These are phyloP conservation scores for Noctua fimbriata DNA, from an alignment of 2,888 invertebrate species.

Conservation along the genomic window DNA sequence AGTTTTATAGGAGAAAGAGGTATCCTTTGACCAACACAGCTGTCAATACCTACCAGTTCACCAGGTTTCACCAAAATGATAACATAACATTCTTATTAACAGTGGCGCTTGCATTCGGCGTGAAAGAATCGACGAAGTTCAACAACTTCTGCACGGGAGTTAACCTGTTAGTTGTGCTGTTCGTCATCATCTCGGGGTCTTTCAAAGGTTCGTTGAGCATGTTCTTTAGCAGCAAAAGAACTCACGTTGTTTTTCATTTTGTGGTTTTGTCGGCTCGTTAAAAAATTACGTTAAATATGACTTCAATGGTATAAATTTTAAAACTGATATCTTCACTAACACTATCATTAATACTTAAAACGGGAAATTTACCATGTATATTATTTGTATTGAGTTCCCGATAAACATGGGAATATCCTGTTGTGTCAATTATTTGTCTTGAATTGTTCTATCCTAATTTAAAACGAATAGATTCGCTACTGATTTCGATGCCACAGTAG, in stretches of 20 bases:
- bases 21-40: neutral
- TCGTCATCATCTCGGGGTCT: conserved; percentile 95
- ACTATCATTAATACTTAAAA: neutral
- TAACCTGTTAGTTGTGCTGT: conserved; percentile 95
- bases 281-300: too few species aligned
- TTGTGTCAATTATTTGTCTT: too few species aligned
- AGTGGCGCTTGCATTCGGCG: conserved; percentile 95
- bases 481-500: neutral
- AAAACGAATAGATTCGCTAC: neutral
- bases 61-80: neutral
- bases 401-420: neutral
- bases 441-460: too few species aligned
- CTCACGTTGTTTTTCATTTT: too few species aligned
- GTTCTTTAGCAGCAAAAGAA: neutral
- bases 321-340: neutral
- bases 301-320: neutral
- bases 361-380: neutral
- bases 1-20: neutral
- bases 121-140: conserved; percentile 96
- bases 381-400: neutral
- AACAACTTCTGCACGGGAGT: conserved; percentile 96
- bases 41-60: neutral
- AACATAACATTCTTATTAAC: conserved; percentile 50
- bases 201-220: conserved; percentile 90
- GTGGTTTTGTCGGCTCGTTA: too few species aligned